These are phyloP conservation scores for Drosophila meridionalis DNA, from an alignment of 2,888 invertebrate genomes.

Conservation along the genomic window DNA sequence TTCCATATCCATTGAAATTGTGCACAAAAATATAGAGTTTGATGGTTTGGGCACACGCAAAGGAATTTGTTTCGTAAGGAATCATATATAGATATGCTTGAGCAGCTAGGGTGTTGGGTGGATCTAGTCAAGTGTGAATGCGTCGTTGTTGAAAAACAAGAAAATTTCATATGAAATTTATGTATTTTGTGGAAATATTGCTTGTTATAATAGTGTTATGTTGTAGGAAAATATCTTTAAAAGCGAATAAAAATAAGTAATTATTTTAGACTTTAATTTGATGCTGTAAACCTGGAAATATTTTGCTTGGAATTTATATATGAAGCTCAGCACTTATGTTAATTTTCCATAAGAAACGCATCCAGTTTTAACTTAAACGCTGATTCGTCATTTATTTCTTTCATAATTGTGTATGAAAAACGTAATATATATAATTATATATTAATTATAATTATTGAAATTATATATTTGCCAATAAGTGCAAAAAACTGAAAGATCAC, in stretches of 20 bases:
- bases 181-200: not conserved
- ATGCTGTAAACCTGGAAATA: too few species aligned
- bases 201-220: not conserved
- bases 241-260: too few species aligned
- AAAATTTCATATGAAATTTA: not conserved
- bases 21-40: not conserved
- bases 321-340: too few species aligned
- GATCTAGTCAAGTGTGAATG: slow-evolving; percentile 1
- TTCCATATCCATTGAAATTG: slow-evolving; percentile 14
- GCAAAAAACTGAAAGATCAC: too few species aligned
- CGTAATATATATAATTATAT: not conserved
- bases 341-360: too few species aligned
- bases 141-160: not conserved
- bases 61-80: not conserved
- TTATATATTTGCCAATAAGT: not conserved
- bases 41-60: not conserved
- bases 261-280: too few species aligned
- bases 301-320: too few species aligned
- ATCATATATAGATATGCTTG: not conserved
- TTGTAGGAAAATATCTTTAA: not conserved
- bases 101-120: not conserved
- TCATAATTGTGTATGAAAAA: not conserved
- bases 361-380: not conserved
- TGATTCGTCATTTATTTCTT: not conserved
- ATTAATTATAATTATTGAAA: not conserved